A percentile compares a stretch with the other conserved stretches of the same genome.
These are phyloP conservation scores for Denticeps clupeoides DNA, from an alignment of 2,797 vertebrate species.

Conservation along the genomic window DNA sequence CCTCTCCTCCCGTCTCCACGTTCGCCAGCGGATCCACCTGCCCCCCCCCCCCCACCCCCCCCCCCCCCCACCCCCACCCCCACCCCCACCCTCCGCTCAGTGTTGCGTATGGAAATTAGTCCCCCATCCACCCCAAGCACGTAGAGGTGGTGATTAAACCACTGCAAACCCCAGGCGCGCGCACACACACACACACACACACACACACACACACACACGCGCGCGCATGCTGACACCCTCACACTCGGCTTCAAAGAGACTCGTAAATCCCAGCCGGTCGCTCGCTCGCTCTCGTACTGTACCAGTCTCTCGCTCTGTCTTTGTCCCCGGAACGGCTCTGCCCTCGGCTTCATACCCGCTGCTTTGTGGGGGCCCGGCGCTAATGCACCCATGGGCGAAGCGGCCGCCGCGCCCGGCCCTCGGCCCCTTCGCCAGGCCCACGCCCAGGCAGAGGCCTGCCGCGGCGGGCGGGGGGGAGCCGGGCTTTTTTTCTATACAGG, in stretches of 20 bases:
- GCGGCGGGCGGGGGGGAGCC: no score
- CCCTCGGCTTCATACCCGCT: slow-evolving; percentile 7
- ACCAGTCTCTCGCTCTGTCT: slow-evolving; percentile 24
- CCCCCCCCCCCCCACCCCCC: slow-evolving; percentile 8
- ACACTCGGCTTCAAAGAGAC: slow-evolving; percentile 39
- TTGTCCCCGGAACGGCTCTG: slow-evolving; percentile 20
- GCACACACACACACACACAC: not conserved
- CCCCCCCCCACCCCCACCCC: slow-evolving; percentile 6
- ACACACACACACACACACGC: not conserved
- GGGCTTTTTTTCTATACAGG: no score
- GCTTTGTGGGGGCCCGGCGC: not conserved
- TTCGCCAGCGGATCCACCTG: slow-evolving; percentile 7
- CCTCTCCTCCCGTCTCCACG: not conserved
- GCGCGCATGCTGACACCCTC: slow-evolving; percentile 29
- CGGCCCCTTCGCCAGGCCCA: no score
- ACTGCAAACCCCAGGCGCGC: slow-evolving; percentile 28
- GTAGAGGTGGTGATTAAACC: slow-evolving; percentile 41
- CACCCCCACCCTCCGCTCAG: slow-evolving; percentile 9
- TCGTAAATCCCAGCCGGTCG: slow-evolving; percentile 35
- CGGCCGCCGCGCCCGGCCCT: no score
- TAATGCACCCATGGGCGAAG: no score
- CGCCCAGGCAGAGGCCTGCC: no score
- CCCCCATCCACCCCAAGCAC: slow-evolving; percentile 16
- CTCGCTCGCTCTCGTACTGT: slow-evolving; percentile 12
- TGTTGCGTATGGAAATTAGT: slow-evolving; percentile 37